Base-by-base conservation (phyloP, 2,113 vertebrate species). In the Gymnocephalus cernua region DNA sequence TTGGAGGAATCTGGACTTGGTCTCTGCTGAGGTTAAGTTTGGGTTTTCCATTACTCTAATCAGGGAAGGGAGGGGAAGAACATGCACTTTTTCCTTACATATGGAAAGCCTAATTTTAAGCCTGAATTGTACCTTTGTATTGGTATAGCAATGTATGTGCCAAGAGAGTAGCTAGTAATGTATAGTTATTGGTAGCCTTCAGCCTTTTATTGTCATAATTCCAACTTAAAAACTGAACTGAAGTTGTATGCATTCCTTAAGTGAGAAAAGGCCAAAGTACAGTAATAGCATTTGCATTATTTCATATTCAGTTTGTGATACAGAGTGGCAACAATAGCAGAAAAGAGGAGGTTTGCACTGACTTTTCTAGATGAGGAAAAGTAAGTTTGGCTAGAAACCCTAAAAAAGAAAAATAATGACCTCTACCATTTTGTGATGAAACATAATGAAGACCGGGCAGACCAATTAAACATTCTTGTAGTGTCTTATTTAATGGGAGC, bases 1-100 rank as follows among this genome's bases (percentile, higher is more conserved):
- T 64, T 65, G 68, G 65, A 85, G 57, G 84, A 77, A 80, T 88
- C 35, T 38, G 70, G 72, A 53, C 85, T 61, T 65, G 15, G 58
- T 73, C 50, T 82, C 35, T 56, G 71, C 65, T 47, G 53, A 88
- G 59, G 63, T 81, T 76, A 14, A 56, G 56, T 53, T 82, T 47
- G 70, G 47, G 21, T 29, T 85, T 87, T 86, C 63, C 47, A 69
- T 72, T 50, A 29, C 61, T 78, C 62, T 84, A 91, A 90, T 88
- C 82, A 86, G 44, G 32, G 23, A 63, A 71, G 27, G 61, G 59
- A 79, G 56, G 87, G 61, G 61, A 74, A 65, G 66, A 69, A 71
- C 35, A 59, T 16, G 48, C 14, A 61, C 63, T 66, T 8, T 44
- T 53, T 35, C 41, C 61, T 38, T 54, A 62, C 63, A 58, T 50